Evolutionary conservation across 2,888 invertebrate genomes (phyloP).

Genomic region (Mechanitis mazaeus): DNA sequence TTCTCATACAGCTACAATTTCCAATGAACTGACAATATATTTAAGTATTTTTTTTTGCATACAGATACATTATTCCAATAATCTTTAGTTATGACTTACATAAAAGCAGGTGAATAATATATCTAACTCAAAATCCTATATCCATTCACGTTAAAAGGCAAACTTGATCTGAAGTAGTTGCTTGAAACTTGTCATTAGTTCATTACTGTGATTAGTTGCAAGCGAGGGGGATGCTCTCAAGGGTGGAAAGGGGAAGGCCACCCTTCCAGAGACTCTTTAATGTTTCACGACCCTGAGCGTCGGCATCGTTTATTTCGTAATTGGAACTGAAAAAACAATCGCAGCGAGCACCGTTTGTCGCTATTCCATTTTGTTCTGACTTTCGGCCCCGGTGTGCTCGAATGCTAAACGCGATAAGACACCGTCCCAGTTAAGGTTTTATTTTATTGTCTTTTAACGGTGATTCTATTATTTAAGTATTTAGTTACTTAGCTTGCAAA

Average conservation of each 20-base stretch:
- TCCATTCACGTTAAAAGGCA: conserved; percentile 15
- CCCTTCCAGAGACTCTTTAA: conserved; percentile 57
- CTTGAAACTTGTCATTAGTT: conserved; percentile 62
- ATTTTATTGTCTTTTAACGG: conserved; percentile 20
- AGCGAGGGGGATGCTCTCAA: conserved; percentile 30
- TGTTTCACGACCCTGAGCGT: conserved; percentile 62
- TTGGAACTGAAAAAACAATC: conserved; percentile 67
- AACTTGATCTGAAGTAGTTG: conserved; percentile 46
- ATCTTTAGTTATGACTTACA: too few species aligned
- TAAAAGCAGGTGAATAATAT: too few species aligned
- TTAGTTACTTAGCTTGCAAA: conserved; percentile 12
- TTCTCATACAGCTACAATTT: not conserved
- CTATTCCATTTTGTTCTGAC: conserved; percentile 36
- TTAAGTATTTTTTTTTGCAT: too few species aligned
- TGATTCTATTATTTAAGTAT: conserved; percentile 19
- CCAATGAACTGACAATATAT: too few species aligned
- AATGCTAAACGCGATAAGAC: conserved; percentile 49
- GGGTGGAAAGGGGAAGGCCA: conserved; percentile 30
- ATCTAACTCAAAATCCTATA: not conserved
- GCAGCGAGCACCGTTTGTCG: conserved; percentile 34
- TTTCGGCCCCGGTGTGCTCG: conserved; percentile 21
- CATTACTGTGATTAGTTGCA: conserved; percentile 64
- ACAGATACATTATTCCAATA: too few species aligned
- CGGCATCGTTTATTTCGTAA: conserved; percentile 58
- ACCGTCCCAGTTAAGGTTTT: conserved; percentile 17